phyloP scores from a whole-genome alignment of 2,113 vertebrate genomes.

The Cricetomys ansorgei region DNA sequence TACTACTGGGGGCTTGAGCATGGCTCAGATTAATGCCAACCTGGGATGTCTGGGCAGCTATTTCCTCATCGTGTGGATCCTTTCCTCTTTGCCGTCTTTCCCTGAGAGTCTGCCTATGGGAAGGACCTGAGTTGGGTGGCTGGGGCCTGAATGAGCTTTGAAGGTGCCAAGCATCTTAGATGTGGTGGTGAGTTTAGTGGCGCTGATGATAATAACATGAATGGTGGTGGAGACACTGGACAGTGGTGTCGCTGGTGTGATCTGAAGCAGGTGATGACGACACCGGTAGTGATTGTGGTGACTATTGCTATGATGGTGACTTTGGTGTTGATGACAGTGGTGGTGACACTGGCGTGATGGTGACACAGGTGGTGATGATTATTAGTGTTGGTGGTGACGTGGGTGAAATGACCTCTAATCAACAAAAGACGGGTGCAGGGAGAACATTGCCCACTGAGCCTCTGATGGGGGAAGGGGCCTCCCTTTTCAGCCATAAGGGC shows the following conservation, averaged over 20 bases:
- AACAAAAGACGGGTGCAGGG: not conserved
- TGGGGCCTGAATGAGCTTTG: not conserved
- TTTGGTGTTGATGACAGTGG: not conserved
- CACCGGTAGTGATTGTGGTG: not conserved
- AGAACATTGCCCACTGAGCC: not conserved
- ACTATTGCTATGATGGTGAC: not conserved
- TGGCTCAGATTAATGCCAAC: not conserved
- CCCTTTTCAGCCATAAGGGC: not conserved
- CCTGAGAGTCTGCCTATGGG: not conserved
- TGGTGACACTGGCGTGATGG: not conserved
- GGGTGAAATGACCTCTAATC: not conserved
- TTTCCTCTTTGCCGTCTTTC: not conserved
- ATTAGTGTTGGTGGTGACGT: not conserved
- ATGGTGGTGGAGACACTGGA: not conserved
- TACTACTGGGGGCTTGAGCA: no score
- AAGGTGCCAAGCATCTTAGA: not conserved
- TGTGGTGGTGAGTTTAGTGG: not conserved
- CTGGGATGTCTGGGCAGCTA: not conserved
- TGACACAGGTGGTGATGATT: not conserved
- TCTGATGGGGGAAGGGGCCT: not conserved
- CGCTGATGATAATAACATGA: not conserved
- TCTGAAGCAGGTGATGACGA: no score
- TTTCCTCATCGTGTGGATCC: not conserved
- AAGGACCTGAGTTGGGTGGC: not conserved
- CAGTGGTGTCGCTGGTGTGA: no score